phyloP scores from a whole-genome alignment of 1,140 invertebrate genomes.

The Macrocentrus cingulum region DNA sequence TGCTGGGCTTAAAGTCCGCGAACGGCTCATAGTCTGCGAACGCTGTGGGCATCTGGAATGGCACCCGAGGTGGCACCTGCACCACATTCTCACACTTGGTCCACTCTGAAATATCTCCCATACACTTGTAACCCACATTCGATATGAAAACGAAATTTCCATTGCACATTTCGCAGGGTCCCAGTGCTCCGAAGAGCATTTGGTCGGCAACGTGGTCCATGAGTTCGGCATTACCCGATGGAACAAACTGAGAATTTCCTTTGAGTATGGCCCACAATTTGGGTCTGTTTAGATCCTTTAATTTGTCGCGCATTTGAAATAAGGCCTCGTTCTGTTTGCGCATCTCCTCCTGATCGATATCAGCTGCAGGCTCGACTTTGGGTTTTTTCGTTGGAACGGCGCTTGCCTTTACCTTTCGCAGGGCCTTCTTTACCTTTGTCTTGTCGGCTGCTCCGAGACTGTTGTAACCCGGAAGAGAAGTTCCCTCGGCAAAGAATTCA shows the following conservation, averaged over 20 bases:
- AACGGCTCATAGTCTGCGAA: constrained; percentile 68
- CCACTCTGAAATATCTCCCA: constrained; percentile 86
- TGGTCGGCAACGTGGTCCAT: constrained; percentile 79
- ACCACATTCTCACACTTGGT: constrained; percentile 79
- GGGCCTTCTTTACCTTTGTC: constrained; percentile 65
- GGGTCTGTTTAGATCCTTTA: constrained; percentile 53
- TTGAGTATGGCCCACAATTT: constrained; percentile 70
- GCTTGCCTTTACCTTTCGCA: constrained; percentile 69
- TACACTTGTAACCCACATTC: constrained; percentile 75
- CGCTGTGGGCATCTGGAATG: constrained; percentile 73
- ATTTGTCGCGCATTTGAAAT: constrained; percentile 69
- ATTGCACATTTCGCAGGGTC: constrained; percentile 79
- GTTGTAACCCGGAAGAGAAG: constrained; percentile 74
- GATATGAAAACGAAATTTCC: constrained; percentile 74
- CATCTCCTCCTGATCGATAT: constrained; percentile 61
- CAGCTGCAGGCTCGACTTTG: constrained; percentile 66
- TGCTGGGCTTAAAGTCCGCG: constrained; percentile 69
- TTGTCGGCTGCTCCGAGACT: constrained; percentile 76
- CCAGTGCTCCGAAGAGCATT: constrained; percentile 84
- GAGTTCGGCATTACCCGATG: constrained; percentile 69
- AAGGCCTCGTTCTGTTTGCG: constrained; percentile 80
- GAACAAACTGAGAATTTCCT: constrained; percentile 72
- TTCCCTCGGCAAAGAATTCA: constrained; percentile 73
- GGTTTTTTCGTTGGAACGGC: constrained; percentile 67
- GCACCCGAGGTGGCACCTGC: constrained; percentile 72